A percentile compares a stretch with the other conserved stretches of the same genome.
These are phyloP conservation scores for Myoxocephalus aenaeus DNA, from an alignment of 2,797 vertebrate species.

Conservation along the genomic window DNA sequence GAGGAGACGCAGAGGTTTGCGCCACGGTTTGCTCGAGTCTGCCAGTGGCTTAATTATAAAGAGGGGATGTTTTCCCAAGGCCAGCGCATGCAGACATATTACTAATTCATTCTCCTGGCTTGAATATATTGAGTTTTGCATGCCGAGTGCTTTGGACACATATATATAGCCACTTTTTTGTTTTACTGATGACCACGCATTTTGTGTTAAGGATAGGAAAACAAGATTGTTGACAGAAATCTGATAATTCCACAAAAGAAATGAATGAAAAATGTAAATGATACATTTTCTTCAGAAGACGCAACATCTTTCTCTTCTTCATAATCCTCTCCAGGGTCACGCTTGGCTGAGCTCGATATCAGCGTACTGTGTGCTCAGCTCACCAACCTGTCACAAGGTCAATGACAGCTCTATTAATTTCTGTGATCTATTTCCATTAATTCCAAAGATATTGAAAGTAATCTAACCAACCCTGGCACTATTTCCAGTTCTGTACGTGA, in stretches of 20 bases:
- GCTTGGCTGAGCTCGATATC: background rate
- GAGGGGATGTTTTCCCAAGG: conserved; percentile 64
- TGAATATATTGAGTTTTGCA: conserved; percentile 59
- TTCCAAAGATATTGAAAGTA: conserved; percentile 8
- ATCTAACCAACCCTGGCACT: background rate
- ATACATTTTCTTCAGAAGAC: background rate
- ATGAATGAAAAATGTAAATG: background rate
- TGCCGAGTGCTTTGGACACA: conserved; percentile 19
- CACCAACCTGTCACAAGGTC: conserved; percentile 27
- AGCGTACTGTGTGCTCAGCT: conserved; percentile 14
- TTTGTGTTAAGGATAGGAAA: conserved; percentile 1
- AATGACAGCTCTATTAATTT: conserved; percentile 23
- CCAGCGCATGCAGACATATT: conserved; percentile 60
- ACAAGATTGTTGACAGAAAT: background rate
- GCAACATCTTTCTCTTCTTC: background rate
- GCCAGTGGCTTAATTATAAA: conserved; percentile 71
- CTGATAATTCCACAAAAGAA: background rate
- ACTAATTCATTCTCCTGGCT: conserved; percentile 67
- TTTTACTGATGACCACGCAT: conserved; percentile 17
- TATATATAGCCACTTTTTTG: background rate
- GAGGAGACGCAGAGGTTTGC: conserved; percentile 50
- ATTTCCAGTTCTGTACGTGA: conserved; percentile 4
- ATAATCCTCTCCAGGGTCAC: background rate
- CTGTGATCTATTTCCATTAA: conserved; percentile 15
- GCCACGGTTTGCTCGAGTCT: conserved; percentile 41